Evolutionary conservation across 2,797 vertebrate genomes (phyloP).

Genomic region (Tympanoctomys barrerae): DNA sequence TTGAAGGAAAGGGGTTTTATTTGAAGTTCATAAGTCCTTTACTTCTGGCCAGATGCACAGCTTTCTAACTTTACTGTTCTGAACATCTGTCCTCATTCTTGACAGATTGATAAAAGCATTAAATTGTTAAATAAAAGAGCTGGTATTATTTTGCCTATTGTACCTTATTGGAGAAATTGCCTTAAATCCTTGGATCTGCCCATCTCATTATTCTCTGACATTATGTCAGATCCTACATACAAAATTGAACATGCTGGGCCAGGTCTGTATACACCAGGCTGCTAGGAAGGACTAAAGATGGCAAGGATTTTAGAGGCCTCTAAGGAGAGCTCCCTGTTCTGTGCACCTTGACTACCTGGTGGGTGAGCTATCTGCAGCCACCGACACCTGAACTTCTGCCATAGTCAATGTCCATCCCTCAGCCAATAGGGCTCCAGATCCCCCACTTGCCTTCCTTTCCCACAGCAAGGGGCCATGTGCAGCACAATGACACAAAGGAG

Average conservation of each 20-base stretch:
- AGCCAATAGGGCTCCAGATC: not conserved
- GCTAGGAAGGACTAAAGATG: not conserved
- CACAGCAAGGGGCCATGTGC: not conserved
- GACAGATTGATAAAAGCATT: not conserved
- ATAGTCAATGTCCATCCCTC: not conserved
- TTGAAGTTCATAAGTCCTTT: not conserved
- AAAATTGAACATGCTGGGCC: not conserved
- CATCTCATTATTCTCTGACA: not conserved
- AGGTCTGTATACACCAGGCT: not conserved
- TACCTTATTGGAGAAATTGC: not conserved
- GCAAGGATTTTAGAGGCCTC: too few species aligned
- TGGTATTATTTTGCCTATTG: not conserved
- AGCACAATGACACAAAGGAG: not conserved
- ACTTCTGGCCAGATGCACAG: not conserved
- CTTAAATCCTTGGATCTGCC: not conserved
- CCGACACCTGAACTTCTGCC: not conserved
- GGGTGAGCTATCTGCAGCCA: not conserved
- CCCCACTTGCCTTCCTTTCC: not conserved
- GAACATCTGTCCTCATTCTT: not conserved
- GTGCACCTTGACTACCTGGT: too few species aligned
- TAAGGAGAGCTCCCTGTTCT: not conserved
- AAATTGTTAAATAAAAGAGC: not conserved
- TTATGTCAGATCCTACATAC: not conserved
- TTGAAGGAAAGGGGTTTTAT: not conserved
- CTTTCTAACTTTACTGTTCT: not conserved